Conservation (phyloP, 1,140 invertebrate species). For the Centruroides vittatus region DNA sequence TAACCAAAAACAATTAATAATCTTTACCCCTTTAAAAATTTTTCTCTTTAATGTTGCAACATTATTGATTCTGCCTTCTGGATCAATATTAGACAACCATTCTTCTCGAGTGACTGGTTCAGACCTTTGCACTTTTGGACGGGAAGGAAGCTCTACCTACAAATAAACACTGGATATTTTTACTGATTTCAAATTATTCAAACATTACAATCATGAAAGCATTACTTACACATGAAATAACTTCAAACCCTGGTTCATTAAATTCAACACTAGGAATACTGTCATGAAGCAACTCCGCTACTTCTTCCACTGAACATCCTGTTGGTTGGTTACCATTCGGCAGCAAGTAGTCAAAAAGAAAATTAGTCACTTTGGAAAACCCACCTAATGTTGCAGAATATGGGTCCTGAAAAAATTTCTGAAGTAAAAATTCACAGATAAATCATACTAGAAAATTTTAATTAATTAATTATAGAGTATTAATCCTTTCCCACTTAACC, state of each 20-base stretch:
- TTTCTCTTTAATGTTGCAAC: conserved; percentile 34
- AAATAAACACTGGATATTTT: conserved; percentile 14
- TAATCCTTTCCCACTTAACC: neutral
- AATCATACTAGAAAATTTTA: conserved; percentile 51
- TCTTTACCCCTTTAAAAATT: conserved; percentile 56
- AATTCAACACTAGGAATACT: conserved; percentile 32
- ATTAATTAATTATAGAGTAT: neutral
- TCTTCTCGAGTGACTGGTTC: conserved; percentile 55
- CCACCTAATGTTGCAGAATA: conserved; percentile 64
- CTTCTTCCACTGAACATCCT: conserved; percentile 34
- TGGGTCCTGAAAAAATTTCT: conserved; percentile 44
- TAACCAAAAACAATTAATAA: conserved; percentile 5
- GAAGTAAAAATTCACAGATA: conserved; percentile 19
- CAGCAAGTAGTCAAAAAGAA: conserved; percentile 30
- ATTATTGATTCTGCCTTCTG: conserved; percentile 45
- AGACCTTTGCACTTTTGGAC: conserved; percentile 37
- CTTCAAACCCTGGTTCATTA: conserved; percentile 33
- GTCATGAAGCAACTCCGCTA: conserved; percentile 41
- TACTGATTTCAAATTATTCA: neutral
- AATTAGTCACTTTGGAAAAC: conserved; percentile 66
- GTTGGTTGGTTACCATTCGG: conserved; percentile 2
- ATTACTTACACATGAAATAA: conserved; percentile 24
- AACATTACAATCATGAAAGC: conserved; percentile 8
- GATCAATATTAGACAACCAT: conserved; percentile 60
- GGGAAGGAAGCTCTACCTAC: conserved; percentile 29